Base-by-base conservation (phyloP, 2,113 vertebrate species). In the Nyctibius bracteatus region DNA sequence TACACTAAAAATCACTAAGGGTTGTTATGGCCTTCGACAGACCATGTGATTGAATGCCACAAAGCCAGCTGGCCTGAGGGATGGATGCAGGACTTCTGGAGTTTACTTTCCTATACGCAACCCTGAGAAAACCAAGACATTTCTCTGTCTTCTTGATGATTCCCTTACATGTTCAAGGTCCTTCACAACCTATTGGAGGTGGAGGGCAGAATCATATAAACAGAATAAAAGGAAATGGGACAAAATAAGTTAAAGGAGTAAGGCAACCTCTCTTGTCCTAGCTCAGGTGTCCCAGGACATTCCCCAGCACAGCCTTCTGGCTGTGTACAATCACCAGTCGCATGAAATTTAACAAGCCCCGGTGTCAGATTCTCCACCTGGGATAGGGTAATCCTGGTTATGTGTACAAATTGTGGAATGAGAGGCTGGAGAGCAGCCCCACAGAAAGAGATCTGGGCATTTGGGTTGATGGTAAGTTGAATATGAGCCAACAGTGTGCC, bases 241-340 rank as follows among this genome's bases (percentile, higher is more conserved):
- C 4, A 67, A 74, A 82, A 33, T 20, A 58, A n/a, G 1, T 73
- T 30, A 41, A 37, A 81, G 13, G 14, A 79, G 8, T 18, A 55
- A 41, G 3, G 5, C 13, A 71, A 25, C 4, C 6, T 27, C 11
- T 62, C 25, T 54, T 68, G 8, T 16, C 5, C 31, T 74, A 39
- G 14, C 10, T 58, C 21, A 43, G 14, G 18, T 27, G 2, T 43
- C 16, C 17, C 17, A 54, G 12, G 24, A 66, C 12, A 14, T 49
- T 46, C 6, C 21, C 6, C 17, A 49, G 33, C 6, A 37, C 14
- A 17, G 10, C 0, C 0, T 67, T 87, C 62, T 61, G 37, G 1
- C 55, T 71, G 16, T 46, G 6, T 58, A 12, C 10, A 49, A 49
- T 49, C 23, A 49, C 23, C 10, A 49, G 10, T 13, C 8, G 5